Percentiles rank a stretch among this genome's conserved stretches.
Evolutionary conservation across 2,797 vertebrate species (phyloP).

Genomic region (Mormyrus proboscirostris): DNA sequence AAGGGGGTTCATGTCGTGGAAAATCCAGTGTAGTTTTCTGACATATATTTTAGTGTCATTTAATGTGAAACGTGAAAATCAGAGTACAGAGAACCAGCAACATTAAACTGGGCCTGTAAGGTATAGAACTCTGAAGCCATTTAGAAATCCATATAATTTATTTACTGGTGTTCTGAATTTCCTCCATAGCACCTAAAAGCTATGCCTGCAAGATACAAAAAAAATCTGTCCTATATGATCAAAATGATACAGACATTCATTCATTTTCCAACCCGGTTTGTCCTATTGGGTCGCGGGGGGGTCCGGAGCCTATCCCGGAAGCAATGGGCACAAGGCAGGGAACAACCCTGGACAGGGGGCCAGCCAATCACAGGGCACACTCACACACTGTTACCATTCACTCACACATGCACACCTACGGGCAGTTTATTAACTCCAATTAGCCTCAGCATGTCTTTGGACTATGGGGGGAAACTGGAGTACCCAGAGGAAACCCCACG

Average conservation of each 20-base stretch:
- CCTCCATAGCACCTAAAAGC: background rate
- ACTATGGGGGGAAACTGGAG: no score
- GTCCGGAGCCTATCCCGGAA: no score
- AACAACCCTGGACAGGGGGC: no score
- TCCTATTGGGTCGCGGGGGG: no score
- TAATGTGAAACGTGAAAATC: background rate
- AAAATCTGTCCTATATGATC: background rate
- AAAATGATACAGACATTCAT: background rate
- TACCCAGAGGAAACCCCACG: no score
- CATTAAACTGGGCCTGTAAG: background rate
- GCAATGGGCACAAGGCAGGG: no score
- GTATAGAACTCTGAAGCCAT: background rate
- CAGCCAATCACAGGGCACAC: no score
- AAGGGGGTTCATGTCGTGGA: background rate
- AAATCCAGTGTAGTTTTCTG: background rate
- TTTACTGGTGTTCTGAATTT: background rate
- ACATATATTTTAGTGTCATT: background rate
- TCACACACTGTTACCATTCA: no score
- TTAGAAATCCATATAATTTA: background rate
- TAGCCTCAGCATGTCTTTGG: no score
- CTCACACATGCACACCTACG: no score
- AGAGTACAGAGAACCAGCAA: background rate
- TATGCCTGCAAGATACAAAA: background rate
- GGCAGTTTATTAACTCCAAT: no score
- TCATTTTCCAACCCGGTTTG: no score